Conservation (phyloP, 2,888 invertebrate species). For the Bursaphelenchus okinawaensis region DNA sequence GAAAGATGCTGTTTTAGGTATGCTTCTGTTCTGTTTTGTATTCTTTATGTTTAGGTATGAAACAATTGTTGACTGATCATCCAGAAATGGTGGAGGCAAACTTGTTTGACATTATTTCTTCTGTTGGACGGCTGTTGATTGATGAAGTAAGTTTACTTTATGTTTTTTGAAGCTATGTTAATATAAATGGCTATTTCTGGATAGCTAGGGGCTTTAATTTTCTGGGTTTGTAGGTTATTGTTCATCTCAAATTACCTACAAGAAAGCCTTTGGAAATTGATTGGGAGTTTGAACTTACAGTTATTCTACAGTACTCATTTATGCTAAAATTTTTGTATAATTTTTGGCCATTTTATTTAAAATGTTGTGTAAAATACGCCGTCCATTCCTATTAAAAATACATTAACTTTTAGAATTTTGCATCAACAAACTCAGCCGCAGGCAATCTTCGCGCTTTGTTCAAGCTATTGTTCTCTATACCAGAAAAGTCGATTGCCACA, state of each 20-base stretch:
- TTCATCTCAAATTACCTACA: too few relatives aligned
- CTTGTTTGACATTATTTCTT: slow-evolving; percentile 11
- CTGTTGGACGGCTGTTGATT: slow-evolving; percentile 10
- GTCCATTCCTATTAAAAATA: too few relatives aligned
- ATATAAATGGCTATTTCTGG: too few relatives aligned
- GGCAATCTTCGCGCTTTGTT: slow-evolving; percentile 1
- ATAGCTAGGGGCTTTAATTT: too few relatives aligned
- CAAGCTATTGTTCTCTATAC: not conserved
- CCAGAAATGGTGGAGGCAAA: slow-evolving; percentile 11
- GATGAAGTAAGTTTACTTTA: slow-evolving; percentile 15
- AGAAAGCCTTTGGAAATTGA: too few relatives aligned
- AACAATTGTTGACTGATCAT: slow-evolving; percentile 8
- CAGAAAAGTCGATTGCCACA: slow-evolving; percentile 4
- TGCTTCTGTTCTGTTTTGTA: not conserved
- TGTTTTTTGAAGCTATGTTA: not conserved
- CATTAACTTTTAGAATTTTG: slow-evolving; percentile 4
- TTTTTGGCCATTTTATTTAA: too few relatives aligned
- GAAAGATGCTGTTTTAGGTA: slow-evolving; percentile 18
- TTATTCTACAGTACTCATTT: too few relatives aligned
- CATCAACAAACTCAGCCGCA: slow-evolving; percentile 2
- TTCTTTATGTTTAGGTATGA: slow-evolving; percentile 10
- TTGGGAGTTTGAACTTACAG: too few relatives aligned
- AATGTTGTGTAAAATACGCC: too few relatives aligned
- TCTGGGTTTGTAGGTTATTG: too few relatives aligned
- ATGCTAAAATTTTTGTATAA: too few relatives aligned